These are phyloP conservation scores for Camarhynchus parvulus DNA, from an alignment of 2,113 vertebrate species.

Conservation along the genomic window DNA sequence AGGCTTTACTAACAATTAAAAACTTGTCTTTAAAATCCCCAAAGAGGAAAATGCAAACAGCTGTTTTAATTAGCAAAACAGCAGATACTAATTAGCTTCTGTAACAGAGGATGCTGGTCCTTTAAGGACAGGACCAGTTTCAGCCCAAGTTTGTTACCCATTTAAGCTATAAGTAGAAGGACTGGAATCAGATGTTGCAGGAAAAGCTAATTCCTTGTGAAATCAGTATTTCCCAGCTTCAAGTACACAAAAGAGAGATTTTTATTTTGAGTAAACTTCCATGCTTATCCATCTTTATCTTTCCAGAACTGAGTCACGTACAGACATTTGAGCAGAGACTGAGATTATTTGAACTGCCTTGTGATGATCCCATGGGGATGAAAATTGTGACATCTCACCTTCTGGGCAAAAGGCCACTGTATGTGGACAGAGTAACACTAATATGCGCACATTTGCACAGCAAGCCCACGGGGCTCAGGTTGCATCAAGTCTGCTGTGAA, in stretches of 20 bases:
- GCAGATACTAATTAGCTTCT: slow-evolving; percentile 70
- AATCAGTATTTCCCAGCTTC: neutral
- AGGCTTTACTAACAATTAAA: slow-evolving; percentile 68
- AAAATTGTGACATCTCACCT: neutral
- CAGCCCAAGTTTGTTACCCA: neutral
- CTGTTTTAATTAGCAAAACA: slow-evolving; percentile 70
- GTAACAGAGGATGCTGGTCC: slow-evolving; percentile 47
- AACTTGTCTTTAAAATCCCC: slow-evolving; percentile 62
- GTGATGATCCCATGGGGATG: neutral
- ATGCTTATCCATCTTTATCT: neutral
- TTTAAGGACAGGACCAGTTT: slow-evolving; percentile 58
- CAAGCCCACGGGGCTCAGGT: neutral
- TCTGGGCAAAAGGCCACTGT: neutral
- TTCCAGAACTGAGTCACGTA: neutral
- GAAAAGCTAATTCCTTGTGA: neutral
- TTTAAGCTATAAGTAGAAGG: neutral
- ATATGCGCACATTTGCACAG: neutral
- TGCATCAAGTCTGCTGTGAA: neutral
- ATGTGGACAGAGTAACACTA: neutral
- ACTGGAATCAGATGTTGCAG: neutral
- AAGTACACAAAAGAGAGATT: neutral
- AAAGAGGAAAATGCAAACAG: slow-evolving; percentile 64
- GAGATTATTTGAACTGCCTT: neutral
- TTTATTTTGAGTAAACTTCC: neutral
- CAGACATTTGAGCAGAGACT: neutral